Percentiles rank a stretch among this genome's conserved stretches.
Conservation (phyloP, 2,113 vertebrate species). For the Alectura lathami region DNA sequence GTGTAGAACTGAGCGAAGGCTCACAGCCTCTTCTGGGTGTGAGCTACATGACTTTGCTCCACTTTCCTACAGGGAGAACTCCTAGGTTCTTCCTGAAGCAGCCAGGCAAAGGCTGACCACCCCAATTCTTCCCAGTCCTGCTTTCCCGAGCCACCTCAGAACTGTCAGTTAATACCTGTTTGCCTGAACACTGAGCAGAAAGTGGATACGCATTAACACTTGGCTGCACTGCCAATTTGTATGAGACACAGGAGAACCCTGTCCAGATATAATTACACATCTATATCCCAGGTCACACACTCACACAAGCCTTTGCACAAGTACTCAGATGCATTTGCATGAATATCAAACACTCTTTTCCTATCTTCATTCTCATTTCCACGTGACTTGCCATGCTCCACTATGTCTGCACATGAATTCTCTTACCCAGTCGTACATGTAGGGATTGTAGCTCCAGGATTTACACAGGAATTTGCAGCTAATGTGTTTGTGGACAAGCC, state of each 20-base stretch:
- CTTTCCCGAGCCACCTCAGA: background rate
- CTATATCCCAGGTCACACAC: background rate
- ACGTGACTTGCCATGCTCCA: background rate
- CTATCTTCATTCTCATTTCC: background rate
- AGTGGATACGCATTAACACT: background rate
- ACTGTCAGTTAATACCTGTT: background rate
- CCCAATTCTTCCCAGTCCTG: background rate
- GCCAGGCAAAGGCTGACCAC: background rate
- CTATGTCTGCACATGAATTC: background rate
- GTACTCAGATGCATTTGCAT: accelerated
- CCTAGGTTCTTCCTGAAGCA: background rate
- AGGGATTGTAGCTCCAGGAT: background rate
- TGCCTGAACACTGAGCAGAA: background rate
- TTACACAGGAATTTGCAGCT: background rate
- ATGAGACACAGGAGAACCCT: background rate
- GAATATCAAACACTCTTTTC: background rate
- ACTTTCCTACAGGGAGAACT: background rate
- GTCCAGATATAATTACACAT: accelerated
- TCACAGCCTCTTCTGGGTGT: background rate
- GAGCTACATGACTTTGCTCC: background rate
- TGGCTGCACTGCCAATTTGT: background rate
- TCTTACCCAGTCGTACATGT: background rate
- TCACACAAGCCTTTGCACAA: accelerated
- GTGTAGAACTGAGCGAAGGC: background rate
- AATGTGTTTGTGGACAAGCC: constrained; percentile 9